Evolutionary conservation across 2,888 invertebrate species (phyloP).

Genomic region (Sympetrum striolatum): DNA sequence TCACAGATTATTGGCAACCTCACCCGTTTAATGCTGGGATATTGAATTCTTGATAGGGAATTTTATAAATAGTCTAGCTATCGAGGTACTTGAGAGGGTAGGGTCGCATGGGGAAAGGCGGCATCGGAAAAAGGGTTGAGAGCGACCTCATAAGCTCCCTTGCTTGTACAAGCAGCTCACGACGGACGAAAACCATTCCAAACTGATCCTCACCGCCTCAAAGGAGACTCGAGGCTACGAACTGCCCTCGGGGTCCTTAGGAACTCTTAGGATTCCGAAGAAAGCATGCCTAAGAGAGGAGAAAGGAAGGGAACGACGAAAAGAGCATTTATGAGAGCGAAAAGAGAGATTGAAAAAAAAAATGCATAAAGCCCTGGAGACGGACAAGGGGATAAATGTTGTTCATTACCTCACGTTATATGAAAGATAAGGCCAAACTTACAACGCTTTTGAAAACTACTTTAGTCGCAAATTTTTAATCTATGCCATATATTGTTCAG

Average conservation of each 20-base stretch:
- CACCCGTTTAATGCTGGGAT: too few species aligned
- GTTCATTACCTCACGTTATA: too few species aligned
- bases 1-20: too few species aligned
- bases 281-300: neutral
- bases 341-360: neutral
- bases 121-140: neutral
- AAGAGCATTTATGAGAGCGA: neutral
- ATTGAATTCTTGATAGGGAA: too few species aligned
- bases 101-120: neutral
- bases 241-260: neutral
- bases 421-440: too few species aligned
- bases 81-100: too few species aligned
- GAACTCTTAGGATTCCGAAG: neutral
- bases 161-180: neutral
- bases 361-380: neutral
- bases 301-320: neutral
- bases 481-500: too few species aligned
- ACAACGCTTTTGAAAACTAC: too few species aligned
- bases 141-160: neutral
- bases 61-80: too few species aligned
- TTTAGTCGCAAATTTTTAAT: too few species aligned
- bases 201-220: neutral
- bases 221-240: neutral
- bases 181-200: neutral
- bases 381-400: neutral